A percentile compares a stretch with the other conserved stretches of the same genome.
Conservation (phyloP, 2,888 invertebrate genomes). For the Zaprionus lineosus region DNA sequence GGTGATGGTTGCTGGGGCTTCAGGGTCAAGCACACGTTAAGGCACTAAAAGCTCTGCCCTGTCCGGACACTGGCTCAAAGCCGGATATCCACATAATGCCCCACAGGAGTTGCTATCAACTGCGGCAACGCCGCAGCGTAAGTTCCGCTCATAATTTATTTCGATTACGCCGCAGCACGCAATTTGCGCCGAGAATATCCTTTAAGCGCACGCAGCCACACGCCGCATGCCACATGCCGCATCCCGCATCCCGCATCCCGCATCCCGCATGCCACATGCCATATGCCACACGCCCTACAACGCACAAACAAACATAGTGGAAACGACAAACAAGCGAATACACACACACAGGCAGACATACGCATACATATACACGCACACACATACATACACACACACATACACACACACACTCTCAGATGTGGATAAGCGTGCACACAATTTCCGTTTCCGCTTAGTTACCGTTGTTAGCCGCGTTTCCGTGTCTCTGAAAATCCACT, state of each 20-base stretch:
- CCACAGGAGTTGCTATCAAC: constrained; percentile 35
- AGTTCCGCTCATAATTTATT: constrained; percentile 75
- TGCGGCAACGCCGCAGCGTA: constrained; percentile 45
- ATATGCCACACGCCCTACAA: no score
- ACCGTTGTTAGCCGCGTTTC: constrained; percentile 60
- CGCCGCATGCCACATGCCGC: no score
- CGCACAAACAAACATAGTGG: no score
- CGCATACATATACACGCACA: constrained; percentile 13
- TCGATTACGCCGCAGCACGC: constrained; percentile 75
- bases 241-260: no score
- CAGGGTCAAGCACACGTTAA: constrained; percentile 53
- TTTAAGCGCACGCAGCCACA: constrained; percentile 57
- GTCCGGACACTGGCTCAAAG: constrained; percentile 52
- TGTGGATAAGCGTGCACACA: constrained; percentile 68
- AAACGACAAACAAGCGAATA: no score
- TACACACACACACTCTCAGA: constrained; percentile 11
- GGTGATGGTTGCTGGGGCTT: no score
- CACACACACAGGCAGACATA: constrained; percentile 29
- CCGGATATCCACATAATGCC: constrained; percentile 55
- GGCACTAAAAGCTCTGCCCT: constrained; percentile 56
- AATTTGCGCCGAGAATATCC: constrained; percentile 72
- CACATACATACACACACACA: background rate
- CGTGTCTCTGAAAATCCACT: constrained; percentile 57
- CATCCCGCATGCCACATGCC: no score
- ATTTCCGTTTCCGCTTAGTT: constrained; percentile 72